phyloP scores from a whole-genome alignment of 2,888 invertebrate species.

The Diaphora mendica region DNA sequence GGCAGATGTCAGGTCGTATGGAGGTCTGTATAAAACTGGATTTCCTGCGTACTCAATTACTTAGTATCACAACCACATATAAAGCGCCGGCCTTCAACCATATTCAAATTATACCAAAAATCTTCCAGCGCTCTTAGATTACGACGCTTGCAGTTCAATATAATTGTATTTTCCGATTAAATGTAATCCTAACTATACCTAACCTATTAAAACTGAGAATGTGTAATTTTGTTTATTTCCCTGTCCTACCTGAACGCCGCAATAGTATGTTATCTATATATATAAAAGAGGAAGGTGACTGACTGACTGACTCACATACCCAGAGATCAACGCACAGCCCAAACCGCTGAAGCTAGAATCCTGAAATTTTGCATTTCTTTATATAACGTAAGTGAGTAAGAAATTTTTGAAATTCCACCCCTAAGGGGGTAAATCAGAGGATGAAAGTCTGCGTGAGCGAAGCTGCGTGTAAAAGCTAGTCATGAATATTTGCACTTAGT shows the following conservation, averaged over 20 bases:
- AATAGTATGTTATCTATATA: neutral
- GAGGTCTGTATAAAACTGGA: slow-evolving; percentile 26
- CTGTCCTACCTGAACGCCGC: neutral
- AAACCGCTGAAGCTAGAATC: no score
- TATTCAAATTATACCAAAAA: neutral
- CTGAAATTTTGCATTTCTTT: no score
- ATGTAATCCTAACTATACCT: neutral
- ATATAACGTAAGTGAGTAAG: no score
- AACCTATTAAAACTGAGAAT: neutral
- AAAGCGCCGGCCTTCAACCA: neutral
- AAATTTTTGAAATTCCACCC: no score
- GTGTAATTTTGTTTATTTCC: neutral
- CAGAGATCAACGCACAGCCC: no score
- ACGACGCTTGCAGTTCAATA: neutral
- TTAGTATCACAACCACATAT: neutral
- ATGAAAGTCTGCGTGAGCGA: no score
- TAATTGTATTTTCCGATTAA: neutral
- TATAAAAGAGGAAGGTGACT: no score
- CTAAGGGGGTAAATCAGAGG: no score
- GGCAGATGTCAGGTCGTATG: slow-evolving; percentile 25
- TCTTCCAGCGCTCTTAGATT: neutral
- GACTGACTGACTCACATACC: no score
- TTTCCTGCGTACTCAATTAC: neutral
- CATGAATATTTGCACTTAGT: neutral
- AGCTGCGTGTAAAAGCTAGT: no score